Base-by-base conservation (phyloP, 1,140 invertebrate species). In the Lepeophtheirus salmonis region DNA sequence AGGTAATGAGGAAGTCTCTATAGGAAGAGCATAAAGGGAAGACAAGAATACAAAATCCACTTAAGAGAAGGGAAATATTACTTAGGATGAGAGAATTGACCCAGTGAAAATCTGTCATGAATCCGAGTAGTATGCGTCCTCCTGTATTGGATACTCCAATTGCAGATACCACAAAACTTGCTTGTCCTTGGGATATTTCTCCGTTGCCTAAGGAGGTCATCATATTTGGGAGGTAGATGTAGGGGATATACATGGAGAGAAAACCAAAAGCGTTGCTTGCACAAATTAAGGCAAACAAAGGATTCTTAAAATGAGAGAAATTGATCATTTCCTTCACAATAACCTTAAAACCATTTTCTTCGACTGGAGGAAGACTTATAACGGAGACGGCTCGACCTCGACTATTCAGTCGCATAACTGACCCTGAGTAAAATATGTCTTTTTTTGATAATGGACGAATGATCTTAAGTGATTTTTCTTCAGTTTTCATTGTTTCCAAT, bases 381-480 rank as follows among this genome's bases (percentile, higher is more conserved):
- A 41, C 30, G 30, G 30, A 41, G 30, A 41, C 30, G 6, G 30
- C 30, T 10, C n/a, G 30, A 41, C 30, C 30, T 10, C n/a, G 30
- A 41, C 30, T 41, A n/a, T 41, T 87, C 56, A 96, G 75, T 73
- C 94, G 85, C 24, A 84, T 76, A 6, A 96, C 83, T 21, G 87
- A 91, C 20, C 94, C 92, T 12, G 89, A 89, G 74, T 97, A 98
- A 74, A 98, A 97, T 65, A 97, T 95, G 71, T 97, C 94, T 72
- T 95, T 95, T 50, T 90, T 77, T 3, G 90, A 95, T 70, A 98
- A 72, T 1, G 94, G 94, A 17, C 91, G 79, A n/a, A 57, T 25
- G 6, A 57, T n/a, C n/a, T 41, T 41, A 41, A 41, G 30, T 6
- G 30, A 41, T n/a, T 41, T 41, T 41, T 41, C 30, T n/a, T 41